Conservation (phyloP, 2,797 vertebrate genomes). For the Darevskia mixta region DNA sequence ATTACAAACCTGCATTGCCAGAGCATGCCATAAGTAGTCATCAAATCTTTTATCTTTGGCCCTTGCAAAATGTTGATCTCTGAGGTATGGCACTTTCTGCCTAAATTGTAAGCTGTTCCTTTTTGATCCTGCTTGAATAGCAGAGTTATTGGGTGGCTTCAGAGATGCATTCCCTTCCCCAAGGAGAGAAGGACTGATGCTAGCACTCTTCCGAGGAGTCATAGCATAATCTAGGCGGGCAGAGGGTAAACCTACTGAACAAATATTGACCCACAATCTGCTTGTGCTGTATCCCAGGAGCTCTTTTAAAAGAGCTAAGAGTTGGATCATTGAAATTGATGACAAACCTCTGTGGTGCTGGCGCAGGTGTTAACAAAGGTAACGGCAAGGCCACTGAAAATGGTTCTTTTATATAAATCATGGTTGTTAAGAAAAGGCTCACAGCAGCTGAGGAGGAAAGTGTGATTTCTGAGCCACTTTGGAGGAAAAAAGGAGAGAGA, state of each 20-base stretch:
- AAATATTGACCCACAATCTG: conserved; percentile 20
- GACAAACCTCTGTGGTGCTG: neutral
- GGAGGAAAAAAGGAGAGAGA: neutral
- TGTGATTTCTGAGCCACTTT: neutral
- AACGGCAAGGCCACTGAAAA: conserved; percentile 27
- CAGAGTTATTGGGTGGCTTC: neutral
- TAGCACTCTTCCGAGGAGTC: neutral
- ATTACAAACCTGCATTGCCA: neutral
- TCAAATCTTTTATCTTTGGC: neutral
- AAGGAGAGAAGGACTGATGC: neutral
- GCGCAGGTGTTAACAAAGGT: conserved; percentile 27
- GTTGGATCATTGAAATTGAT: conserved; percentile 35
- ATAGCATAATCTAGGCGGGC: neutral
- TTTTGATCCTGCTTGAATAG: neutral
- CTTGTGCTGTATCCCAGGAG: neutral
- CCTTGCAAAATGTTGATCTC: accelerated
- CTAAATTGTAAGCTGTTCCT: neutral
- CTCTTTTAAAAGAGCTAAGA: conserved; percentile 30
- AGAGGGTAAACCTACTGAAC: conserved; percentile 13
- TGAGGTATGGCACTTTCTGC: neutral
- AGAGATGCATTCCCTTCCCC: neutral
- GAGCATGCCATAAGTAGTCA: conserved; percentile 6
- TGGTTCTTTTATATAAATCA: conserved; percentile 24
- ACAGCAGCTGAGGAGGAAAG: conserved; percentile 4
- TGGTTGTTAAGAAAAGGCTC: neutral